Percentiles rank a stretch among this genome's conserved stretches.
Evolutionary conservation across 2,888 invertebrate species (phyloP).

Genomic region (Mesodorylaimus sp.): DNA sequence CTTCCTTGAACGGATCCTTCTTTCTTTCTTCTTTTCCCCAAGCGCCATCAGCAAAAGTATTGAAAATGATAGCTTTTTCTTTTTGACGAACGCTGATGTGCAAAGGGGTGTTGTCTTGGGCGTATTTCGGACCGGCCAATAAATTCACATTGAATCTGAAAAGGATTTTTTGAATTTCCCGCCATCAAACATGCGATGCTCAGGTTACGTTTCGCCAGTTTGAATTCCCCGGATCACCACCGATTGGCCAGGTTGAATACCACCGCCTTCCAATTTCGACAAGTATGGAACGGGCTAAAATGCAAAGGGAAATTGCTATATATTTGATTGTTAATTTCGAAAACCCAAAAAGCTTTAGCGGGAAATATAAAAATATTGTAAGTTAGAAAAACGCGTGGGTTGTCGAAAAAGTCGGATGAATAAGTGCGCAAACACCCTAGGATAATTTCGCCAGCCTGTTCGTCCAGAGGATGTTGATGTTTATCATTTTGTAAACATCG

Average conservation of each 20-base stretch:
- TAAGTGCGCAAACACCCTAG: too few species aligned
- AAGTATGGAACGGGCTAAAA: slow-evolving; percentile 9
- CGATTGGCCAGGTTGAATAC: slow-evolving; percentile 7
- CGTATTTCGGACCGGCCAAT: background rate
- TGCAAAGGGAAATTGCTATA: too few species aligned
- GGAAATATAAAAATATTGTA: too few species aligned
- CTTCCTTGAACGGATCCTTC: slow-evolving; percentile 18
- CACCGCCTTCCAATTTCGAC: slow-evolving; percentile 6
- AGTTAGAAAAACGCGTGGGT: too few species aligned
- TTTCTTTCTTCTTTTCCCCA: slow-evolving; percentile 26
- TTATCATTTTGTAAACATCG: too few species aligned
- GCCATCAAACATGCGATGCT: too few species aligned
- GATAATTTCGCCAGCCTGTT: too few species aligned
- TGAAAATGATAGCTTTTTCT: slow-evolving; percentile 22
- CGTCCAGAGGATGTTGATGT: too few species aligned
- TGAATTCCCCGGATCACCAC: slow-evolving; percentile 8
- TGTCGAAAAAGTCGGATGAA: too few species aligned
- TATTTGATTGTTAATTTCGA: too few species aligned
- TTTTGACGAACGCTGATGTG: slow-evolving; percentile 23
- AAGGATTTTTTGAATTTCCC: too few species aligned
- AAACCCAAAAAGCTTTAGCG: too few species aligned
- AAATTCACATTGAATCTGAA: slow-evolving; percentile 1
- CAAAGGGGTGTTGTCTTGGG: slow-evolving; percentile 17
- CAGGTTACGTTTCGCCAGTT: slow-evolving; percentile 5
- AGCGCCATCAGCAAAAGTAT: slow-evolving; percentile 19